These are phyloP conservation scores for Monarcha castaneiventris DNA, from an alignment of 2,113 vertebrate species.

Conservation along the genomic window DNA sequence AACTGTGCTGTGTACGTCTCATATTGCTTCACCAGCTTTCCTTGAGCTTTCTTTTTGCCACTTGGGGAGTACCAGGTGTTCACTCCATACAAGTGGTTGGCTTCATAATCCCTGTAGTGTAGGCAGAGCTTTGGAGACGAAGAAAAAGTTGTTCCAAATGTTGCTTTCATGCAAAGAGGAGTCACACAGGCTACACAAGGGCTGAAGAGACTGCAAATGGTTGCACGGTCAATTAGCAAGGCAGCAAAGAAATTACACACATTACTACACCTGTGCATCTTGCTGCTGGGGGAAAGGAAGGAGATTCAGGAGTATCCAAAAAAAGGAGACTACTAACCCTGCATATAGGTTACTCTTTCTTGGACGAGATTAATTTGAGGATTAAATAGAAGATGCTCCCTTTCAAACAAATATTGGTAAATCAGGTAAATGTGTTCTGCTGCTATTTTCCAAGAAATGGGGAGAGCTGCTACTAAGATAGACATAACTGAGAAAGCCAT, in stretches of 20 bases:
- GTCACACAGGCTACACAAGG: not conserved
- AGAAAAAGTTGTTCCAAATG: not conserved
- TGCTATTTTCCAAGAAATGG: not conserved
- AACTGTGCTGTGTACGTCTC: not conserved
- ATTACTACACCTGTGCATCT: not conserved
- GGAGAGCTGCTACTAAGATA: not conserved
- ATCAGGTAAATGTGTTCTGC: not conserved
- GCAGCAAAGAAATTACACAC: not conserved
- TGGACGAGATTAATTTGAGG: not conserved
- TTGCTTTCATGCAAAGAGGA: not conserved
- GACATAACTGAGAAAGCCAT: not conserved
- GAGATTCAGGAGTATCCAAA: not conserved
- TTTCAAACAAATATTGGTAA: not conserved
- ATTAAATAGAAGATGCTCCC: not conserved
- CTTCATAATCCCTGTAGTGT: not conserved
- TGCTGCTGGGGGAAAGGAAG: not conserved
- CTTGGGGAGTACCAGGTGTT: not conserved
- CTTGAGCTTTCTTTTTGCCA: not conserved
- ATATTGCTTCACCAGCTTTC: not conserved
- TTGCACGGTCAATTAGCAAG: not conserved
- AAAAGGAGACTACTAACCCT: not conserved
- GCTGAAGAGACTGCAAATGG: not conserved
- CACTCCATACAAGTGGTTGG: not conserved
- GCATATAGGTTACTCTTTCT: not conserved
- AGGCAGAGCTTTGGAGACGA: not conserved